phyloP scores from a whole-genome alignment of 2,113 vertebrate genomes.

The Ranitomeya variabilis region DNA sequence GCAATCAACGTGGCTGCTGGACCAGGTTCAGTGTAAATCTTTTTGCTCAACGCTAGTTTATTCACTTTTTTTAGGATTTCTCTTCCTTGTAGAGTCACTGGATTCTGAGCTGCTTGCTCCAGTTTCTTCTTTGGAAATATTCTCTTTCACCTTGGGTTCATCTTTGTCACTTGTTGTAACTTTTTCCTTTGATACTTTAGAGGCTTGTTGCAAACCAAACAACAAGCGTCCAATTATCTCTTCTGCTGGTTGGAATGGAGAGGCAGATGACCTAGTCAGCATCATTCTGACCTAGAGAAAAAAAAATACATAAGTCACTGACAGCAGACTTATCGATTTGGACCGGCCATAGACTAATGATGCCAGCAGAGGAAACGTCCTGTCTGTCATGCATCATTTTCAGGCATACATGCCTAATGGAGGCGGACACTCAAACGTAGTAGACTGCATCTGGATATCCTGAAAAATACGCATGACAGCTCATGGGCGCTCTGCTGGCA shows the following conservation, averaged over 20 bases:
- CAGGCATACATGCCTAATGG: no score
- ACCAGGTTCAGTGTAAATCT: no score
- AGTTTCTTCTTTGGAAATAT: slow-evolving; percentile 9
- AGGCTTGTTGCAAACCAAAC: slow-evolving; percentile 72
- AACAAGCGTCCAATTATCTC: slow-evolving; percentile 74
- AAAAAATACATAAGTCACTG: slow-evolving; percentile 7
- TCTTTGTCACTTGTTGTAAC: slow-evolving; percentile 43
- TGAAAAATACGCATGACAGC: no score
- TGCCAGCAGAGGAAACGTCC: no score
- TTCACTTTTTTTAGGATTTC: slow-evolving; percentile 28
- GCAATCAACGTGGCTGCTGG: no score
- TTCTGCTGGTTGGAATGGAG: slow-evolving; percentile 79
- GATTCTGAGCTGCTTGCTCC: neutral
- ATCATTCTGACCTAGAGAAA: slow-evolving; percentile 81
- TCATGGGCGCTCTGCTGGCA: no score
- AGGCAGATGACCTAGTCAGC: slow-evolving; percentile 73
- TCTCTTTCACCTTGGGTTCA: slow-evolving; percentile 54
- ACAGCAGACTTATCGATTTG: no score
- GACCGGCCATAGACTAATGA: no score
- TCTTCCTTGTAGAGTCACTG: slow-evolving; percentile 16
- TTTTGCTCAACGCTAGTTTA: neutral
- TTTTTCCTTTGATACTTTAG: slow-evolving; percentile 67
- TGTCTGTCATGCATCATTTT: no score
- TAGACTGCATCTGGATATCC: no score
- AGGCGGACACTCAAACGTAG: no score